Evolutionary conservation across 2,797 vertebrate genomes (phyloP), one percentile per base, ranked within the genome.

Genomic region (Gambusia yucatana): DNA sequence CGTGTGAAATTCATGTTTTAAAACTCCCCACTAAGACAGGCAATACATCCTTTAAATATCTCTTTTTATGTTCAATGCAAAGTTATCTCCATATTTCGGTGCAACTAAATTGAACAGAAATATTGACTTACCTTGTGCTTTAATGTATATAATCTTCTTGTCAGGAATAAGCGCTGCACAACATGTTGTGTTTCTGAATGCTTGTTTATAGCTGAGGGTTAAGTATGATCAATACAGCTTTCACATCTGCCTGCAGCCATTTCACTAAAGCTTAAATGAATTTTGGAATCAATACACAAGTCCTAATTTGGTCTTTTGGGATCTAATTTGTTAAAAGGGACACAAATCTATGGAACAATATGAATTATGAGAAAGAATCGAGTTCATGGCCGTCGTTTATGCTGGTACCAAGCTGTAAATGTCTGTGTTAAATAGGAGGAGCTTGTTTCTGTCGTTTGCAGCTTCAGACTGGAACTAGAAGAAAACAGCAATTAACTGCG

Each of bases 1-100:
- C 43, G 77, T 46, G 30, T 33, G 2, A 7, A 76, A 59, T 59
- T 52, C 80, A 61, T 80, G 71, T 82, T 76, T 82, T 71, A 55
- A 25, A 46, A 82, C 43, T 30, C 41, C 22, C 77, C 13, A 13
- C 67, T 6, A 70, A 44, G 1, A 33, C 5, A 61, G 73, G 17
- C 22, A 71, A 13, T 46, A 7, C 13, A 13, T 46, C 28, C 11
- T 6, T 46, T 70, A n/a, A 28, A 28, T 14, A 3, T 6, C 11
- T 69, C 25, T 43, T 57, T 44, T 0, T 3, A 71, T 59, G 25
- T 76, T 72, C 33, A 50, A 52, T 48, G 17, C 33, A 48, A 4
- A 59, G 20, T 57, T 74, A 73, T 25, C 41, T 73, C 0, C 1
- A 65, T 65, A 75, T 47, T 78, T 57, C 11, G 17, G 0, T 61